Percentiles rank a stretch among this genome's conserved stretches.
These are phyloP conservation scores for Tragopan temminckii DNA, from an alignment of 2,797 vertebrate genomes.

Conservation along the genomic window DNA sequence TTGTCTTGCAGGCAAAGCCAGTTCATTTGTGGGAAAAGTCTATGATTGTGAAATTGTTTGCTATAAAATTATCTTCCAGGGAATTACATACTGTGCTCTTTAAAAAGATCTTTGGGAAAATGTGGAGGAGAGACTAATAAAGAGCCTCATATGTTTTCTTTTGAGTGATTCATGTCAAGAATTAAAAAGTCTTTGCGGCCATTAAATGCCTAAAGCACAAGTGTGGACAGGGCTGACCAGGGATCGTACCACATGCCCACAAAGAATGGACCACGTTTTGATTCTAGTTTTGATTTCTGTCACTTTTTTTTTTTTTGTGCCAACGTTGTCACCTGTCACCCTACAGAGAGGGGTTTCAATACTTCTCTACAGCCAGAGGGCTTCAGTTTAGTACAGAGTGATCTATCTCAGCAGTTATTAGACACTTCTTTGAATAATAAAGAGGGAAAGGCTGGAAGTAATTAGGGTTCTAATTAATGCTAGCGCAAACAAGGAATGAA, in stretches of 20 bases:
- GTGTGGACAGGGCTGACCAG: not conserved
- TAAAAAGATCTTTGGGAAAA: not conserved
- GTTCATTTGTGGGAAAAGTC: not conserved
- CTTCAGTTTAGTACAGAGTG: fast-evolving
- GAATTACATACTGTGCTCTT: not conserved
- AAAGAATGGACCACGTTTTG: not conserved
- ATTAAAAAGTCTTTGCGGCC: not conserved
- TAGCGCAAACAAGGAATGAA: not conserved
- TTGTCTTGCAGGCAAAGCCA: not conserved
- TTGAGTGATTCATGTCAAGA: not conserved
- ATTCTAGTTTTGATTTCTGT: not conserved
- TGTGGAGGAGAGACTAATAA: not conserved
- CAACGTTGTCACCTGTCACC: not conserved
- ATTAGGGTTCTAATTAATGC: not conserved
- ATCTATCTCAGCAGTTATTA: not conserved
- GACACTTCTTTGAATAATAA: not conserved
- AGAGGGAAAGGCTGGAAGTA: not conserved
- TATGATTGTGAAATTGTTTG: not conserved
- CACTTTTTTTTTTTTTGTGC: not conserved
- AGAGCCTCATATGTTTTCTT: not conserved
- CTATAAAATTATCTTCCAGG: not conserved
- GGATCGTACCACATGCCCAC: fast-evolving
- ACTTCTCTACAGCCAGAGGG: not conserved
- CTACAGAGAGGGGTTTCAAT: not conserved
- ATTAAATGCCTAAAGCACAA: not conserved